phyloP scores from a whole-genome alignment of 2,888 invertebrate species.

The Disparrhopalites patrizii region DNA sequence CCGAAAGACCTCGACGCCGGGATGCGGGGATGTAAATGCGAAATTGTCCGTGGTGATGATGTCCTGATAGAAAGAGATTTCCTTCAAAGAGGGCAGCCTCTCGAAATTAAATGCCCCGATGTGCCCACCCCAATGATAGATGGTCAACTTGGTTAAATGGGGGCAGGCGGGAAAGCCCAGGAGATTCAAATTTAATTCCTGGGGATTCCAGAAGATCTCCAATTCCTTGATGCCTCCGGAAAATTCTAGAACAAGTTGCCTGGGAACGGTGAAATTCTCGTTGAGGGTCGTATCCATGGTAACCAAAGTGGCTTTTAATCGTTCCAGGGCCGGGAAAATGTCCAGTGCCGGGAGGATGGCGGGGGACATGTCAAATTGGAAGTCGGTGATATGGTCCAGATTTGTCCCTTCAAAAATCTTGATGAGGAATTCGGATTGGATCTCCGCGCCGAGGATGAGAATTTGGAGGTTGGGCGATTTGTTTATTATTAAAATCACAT shows the following conservation, averaged over 20 bases:
- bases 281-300: neutral
- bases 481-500: slow-evolving; percentile 6
- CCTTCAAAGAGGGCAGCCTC: neutral
- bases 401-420: neutral
- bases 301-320: neutral
- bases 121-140: slow-evolving; percentile 2
- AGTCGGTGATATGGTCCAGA: neutral
- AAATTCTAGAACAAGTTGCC: slow-evolving; percentile 2
- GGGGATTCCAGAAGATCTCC: neutral
- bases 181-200: neutral
- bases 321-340: neutral
- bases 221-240: neutral
- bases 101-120: neutral
- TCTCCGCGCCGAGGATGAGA: neutral
- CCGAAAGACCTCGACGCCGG: neutral
- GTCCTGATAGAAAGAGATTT: slow-evolving; percentile 4
- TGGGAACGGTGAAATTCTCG: neutral
- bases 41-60: neutral
- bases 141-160: neutral
- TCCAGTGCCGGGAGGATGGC: neutral
- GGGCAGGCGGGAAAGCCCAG: neutral
- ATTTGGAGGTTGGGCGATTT: neutral
- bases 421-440: neutral
- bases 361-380: slow-evolving; percentile 10
- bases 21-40: neutral